Conservation (phyloP, 2,113 vertebrate species). For the Perognathus longimembris region DNA sequence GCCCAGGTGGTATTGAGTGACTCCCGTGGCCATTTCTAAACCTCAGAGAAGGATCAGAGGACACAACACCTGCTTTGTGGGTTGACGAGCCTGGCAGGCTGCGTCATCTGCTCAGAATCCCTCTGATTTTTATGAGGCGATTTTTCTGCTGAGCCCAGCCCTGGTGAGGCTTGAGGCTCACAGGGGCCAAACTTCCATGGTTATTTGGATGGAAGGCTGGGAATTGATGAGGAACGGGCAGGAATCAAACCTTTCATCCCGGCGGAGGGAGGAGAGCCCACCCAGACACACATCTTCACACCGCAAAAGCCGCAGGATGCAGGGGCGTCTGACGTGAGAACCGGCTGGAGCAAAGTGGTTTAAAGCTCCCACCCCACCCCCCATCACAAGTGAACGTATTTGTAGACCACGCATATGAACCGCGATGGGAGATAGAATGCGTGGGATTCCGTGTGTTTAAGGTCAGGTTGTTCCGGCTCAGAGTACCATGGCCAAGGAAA, state of each 20-base stretch:
- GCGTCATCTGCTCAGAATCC: neutral
- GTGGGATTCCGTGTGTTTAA: neutral
- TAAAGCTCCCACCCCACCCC: neutral
- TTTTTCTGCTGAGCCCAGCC: neutral
- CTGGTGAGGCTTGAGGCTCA: neutral
- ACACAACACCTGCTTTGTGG: neutral
- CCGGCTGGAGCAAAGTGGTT: neutral
- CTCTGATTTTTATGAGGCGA: neutral
- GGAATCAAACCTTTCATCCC: conserved; percentile 38
- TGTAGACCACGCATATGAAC: neutral
- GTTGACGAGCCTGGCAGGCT: fast-evolving
- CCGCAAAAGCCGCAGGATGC: no score
- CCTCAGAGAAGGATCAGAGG: neutral
- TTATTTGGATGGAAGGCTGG: neutral
- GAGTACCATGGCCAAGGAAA: fast-evolving
- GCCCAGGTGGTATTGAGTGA: conserved; percentile 11
- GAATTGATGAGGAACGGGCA: neutral
- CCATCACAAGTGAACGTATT: fast-evolving
- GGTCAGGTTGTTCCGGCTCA: neutral
- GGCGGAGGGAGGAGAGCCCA: neutral
- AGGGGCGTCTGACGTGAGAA: no score
- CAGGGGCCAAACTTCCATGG: neutral
- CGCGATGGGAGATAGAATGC: neutral
- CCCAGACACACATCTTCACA: neutral
- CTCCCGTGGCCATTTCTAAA: conserved; percentile 22